phyloP scores from a whole-genome alignment of 2,797 vertebrate genomes.

The Enteromius anoplus region DNA sequence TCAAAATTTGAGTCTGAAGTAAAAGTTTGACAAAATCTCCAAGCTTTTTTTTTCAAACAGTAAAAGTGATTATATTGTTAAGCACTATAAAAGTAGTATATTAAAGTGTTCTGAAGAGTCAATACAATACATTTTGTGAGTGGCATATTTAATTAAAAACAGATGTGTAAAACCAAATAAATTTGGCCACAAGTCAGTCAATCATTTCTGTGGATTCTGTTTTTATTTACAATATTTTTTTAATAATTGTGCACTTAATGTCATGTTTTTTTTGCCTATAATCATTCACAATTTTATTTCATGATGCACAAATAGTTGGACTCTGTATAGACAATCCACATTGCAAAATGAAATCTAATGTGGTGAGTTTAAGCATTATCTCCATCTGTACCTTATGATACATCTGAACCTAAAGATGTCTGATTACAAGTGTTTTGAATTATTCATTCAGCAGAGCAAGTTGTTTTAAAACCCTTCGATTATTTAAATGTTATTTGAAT shows the following conservation, averaged over 20 bases:
- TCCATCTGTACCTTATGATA: background rate
- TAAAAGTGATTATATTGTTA: background rate
- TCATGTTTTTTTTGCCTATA: background rate
- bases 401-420: background rate
- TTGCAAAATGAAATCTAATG: background rate
- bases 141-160: background rate
- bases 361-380: background rate
- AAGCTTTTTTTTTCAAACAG: background rate
- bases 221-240: background rate
- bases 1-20: background rate
- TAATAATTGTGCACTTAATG: background rate
- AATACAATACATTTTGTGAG: background rate
- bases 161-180: background rate
- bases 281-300: background rate
- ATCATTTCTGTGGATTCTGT: background rate
- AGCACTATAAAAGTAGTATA: background rate
- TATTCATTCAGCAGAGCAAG: conserved; percentile 17
- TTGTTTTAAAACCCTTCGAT: background rate
- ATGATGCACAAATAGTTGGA: background rate
- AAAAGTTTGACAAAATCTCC: background rate
- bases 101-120: too few relatives aligned
- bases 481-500: conserved; percentile 1
- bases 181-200: background rate
- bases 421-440: background rate
- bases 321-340: background rate